Evolutionary conservation across 2,888 invertebrate genomes (phyloP), one percentile per base, ranked within the genome.

Genomic region (Oscheius sp.): DNA sequence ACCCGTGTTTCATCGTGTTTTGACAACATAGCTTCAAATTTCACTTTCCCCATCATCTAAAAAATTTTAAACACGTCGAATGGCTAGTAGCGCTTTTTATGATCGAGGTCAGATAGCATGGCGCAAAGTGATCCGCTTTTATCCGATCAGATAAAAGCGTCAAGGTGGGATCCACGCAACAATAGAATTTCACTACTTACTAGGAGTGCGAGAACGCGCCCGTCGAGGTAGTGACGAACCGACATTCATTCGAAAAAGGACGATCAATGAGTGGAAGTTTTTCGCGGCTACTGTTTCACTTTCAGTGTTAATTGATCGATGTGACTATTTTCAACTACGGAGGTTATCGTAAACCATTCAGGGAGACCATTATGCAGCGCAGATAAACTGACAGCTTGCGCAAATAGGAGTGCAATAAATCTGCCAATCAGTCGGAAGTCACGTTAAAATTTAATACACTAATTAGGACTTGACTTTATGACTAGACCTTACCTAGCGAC

Each of bases 41-140:
- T 12, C 5, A 30, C 17, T 32, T n/a, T 32, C 14, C 24, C 30
- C 57, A 2, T 5, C 36, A 38, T 32, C 54, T 51, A 12, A n/a
- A 38, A 41, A 38, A 12, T 41, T 59, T 59, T 38, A 38, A 41
- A 17, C 22, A 44, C 28, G 24, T 20, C 36, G n/a, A 36, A 38
- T 26, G 32, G 44, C 44, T 61, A 44, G 32, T 30, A 36, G 54
- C 59, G 59, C 54, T 59, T 62, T 62, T 62, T 51, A 65, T 56
- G 65, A 65, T 65, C 65, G 65, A 65, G 65, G 65, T 49, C 65
- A 65, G 65, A 65, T 65, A 65, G 44, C 28, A 44, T n/a, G 24
- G 59, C 59, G 59, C 41, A 59, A 38, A 41, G 59, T 44, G 41
- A 59, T 59, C 59, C 59, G 28, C 26, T 26, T 59, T 59, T 41